Base-by-base conservation (phyloP, 2,888 invertebrate genomes). In the Mythimna vitellina region DNA sequence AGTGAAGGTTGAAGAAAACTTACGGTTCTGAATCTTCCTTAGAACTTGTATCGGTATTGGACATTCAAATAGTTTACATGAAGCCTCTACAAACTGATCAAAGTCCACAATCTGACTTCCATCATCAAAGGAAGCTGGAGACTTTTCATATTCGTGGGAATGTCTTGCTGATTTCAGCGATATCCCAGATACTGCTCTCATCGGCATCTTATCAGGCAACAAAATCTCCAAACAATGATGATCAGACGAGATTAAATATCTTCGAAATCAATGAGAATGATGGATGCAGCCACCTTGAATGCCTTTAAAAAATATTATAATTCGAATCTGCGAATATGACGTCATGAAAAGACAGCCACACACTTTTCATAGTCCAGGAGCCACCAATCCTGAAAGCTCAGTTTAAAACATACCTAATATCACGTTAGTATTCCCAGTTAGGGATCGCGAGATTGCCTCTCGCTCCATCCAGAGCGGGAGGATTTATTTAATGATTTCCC, bases 1-100 rank as follows among this genome's bases (percentile, higher is more conserved):
- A 35, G 14, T 14, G 17, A 25, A 8, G 2, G 54, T 49, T 20
- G 22, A 25, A 73, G 84, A 38, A 49, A 64, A 60, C 79, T 81
- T 78, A 90, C 90, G 83, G 32, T 68, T 64, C 53, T 80, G 80
- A 35, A 73, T 64, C 42, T 83, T 85, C 62, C 84, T 90, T 54
- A 72, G 83, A 9, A 92, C 90, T 35, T 66, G 22, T 1, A 91
- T 72, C 1, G 64, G 54, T 46, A 84, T 83, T 0, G 88, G 87
- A 51, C 91, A 91, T 9, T 66, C 46, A 49, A 87, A 90, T 68
- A 85, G 88, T 17, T 62, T 76, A 72, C 77, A 70, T 17, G 64
- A 32, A 58, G 3, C 10, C 3, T 17, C 12, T 53, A 79, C 22
- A 22, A 81, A 79, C 0, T 54, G 20, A 35, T 57, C 66, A 8